Percentiles rank a stretch among this genome's conserved stretches.
Evolutionary conservation across 64 coral and sea anemone genomes (phyloP).

Genomic region (Platygyra sinensis): DNA sequence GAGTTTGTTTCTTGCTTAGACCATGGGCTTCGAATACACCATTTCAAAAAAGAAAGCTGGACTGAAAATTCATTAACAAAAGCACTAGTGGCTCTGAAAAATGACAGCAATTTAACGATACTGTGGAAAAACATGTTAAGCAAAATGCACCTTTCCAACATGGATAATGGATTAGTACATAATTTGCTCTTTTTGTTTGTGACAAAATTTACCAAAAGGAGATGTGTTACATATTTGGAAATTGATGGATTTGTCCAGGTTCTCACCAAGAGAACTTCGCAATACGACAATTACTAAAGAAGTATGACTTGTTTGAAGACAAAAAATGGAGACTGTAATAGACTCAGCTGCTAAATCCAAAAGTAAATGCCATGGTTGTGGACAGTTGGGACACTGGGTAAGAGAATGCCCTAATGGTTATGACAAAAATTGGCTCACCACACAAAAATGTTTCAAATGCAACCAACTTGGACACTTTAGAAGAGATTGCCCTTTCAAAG

Average conservation of each 20-base stretch:
- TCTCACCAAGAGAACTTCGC: constrained; percentile 4
- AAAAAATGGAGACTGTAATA: too few relatives aligned
- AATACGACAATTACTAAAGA: constrained; percentile 3
- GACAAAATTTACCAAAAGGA: constrained; percentile 43
- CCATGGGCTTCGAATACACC: too few relatives aligned
- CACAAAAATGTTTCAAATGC: constrained; percentile 32
- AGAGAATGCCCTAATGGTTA: constrained; percentile 25
- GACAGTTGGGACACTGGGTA: not conserved
- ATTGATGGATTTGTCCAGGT: constrained; percentile 19
- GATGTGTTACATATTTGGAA: constrained; percentile 44
- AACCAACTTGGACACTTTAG: constrained; percentile 26
- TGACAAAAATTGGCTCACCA: constrained; percentile 7
- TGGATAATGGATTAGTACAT: not conserved
- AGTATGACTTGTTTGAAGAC: not conserved
- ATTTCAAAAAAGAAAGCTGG: too few relatives aligned
- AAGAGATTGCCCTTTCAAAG: constrained; percentile 32
- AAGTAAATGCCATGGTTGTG: constrained; percentile 26
- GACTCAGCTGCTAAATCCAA: too few relatives aligned
- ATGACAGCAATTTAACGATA: too few relatives aligned
- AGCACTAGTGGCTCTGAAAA: too few relatives aligned
- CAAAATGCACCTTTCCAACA: too few relatives aligned
- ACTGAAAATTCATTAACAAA: too few relatives aligned
- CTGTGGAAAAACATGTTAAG: too few relatives aligned
- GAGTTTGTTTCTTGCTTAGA: too few relatives aligned
- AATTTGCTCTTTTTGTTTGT: constrained; percentile 15